phyloP scores from a whole-genome alignment of 2,888 invertebrate species.

The Chromoteleia sp. region DNA sequence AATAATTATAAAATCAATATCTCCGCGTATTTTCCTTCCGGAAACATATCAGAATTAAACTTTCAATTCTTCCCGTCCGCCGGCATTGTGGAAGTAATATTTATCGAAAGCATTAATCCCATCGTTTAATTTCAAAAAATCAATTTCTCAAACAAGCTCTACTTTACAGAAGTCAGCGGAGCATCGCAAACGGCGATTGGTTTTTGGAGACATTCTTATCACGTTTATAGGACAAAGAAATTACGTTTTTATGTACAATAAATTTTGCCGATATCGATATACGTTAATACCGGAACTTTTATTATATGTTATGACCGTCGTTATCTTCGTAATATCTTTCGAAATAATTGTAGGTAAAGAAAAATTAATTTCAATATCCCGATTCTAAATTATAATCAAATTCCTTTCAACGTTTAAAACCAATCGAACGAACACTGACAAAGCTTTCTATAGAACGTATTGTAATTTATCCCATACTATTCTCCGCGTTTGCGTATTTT shows the following conservation, averaged over 20 bases:
- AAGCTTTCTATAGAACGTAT: too few species aligned
- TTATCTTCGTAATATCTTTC: slow-evolving; percentile 48
- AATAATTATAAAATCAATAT: slow-evolving; percentile 37
- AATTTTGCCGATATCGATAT: slow-evolving; percentile 53
- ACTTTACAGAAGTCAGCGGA: slow-evolving; percentile 44
- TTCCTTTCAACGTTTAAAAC: neutral
- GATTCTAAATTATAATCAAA: slow-evolving; percentile 5
- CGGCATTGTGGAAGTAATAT: slow-evolving; percentile 42
- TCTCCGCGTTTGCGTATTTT: neutral
- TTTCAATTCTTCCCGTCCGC: slow-evolving; percentile 15
- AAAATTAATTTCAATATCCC: slow-evolving; percentile 35
- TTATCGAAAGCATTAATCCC: slow-evolving; percentile 55
- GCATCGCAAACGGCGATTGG: slow-evolving; percentile 57
- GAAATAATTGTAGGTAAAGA: slow-evolving; percentile 24
- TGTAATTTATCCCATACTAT: neutral
- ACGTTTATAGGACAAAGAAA: slow-evolving; percentile 64
- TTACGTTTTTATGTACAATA: slow-evolving; percentile 66
- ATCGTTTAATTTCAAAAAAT: slow-evolving; percentile 58
- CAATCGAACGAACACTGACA: neutral
- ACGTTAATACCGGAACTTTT: slow-evolving; percentile 54
- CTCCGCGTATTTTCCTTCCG: neutral
- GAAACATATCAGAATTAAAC: slow-evolving; percentile 29
- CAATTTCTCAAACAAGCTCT: slow-evolving; percentile 54
- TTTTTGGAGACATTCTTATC: slow-evolving; percentile 67
- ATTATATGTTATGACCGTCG: slow-evolving; percentile 49